Conservation (phyloP, 2,113 vertebrate species). For the Capricornis sumatraensis region DNA sequence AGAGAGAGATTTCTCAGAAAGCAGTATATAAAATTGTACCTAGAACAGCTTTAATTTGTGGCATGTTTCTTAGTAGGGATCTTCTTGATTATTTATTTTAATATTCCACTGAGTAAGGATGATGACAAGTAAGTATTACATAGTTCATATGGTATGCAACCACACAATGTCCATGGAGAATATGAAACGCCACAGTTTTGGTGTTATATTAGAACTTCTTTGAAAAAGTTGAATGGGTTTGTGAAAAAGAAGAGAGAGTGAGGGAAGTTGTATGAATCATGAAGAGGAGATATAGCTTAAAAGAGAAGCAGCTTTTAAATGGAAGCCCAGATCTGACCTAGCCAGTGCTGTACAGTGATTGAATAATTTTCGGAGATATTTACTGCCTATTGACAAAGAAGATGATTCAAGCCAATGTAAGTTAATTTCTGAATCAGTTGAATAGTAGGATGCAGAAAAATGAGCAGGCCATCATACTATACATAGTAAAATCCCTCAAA, state of each 20-base stretch:
- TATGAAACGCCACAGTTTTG: constrained; percentile 2
- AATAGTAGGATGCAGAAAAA: neutral
- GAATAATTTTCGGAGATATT: neutral
- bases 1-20: constrained; percentile 54
- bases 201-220: constrained; percentile 12
- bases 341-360: neutral
- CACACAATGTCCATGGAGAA: constrained; percentile 59
- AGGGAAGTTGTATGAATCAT: neutral
- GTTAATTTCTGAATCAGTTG: neutral
- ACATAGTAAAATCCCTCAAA: neutral
- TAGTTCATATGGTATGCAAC: constrained; percentile 67
- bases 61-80: constrained; percentile 56
- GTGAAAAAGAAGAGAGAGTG: neutral
- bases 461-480: neutral
- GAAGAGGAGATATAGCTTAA: neutral
- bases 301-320: neutral
- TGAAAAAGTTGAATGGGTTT: neutral
- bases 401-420: neutral
- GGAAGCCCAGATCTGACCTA: neutral
- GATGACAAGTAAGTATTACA: constrained; percentile 79
- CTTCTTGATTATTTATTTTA: constrained; percentile 79
- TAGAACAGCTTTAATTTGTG: constrained; percentile 68
- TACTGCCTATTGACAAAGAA: neutral
- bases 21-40: constrained; percentile 68
- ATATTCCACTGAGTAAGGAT: constrained; percentile 73